These are phyloP conservation scores for Chaenogobius annularis DNA, from an alignment of 2,113 vertebrate genomes.

Conservation along the genomic window DNA sequence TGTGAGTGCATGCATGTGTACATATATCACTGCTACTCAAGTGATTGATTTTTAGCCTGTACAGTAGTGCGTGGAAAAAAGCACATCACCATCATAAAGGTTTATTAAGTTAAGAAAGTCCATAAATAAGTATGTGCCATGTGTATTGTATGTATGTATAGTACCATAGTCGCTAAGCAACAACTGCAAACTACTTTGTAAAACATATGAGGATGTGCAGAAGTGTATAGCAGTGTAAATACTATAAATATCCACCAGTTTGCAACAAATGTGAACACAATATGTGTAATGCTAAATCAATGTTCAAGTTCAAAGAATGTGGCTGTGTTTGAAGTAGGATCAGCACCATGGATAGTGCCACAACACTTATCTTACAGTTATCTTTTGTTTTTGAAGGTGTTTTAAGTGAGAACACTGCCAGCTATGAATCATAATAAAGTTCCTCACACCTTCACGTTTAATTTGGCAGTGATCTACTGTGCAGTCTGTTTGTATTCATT, in stretches of 20 bases:
- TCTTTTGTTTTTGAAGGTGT: background rate
- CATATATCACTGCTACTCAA: slow-evolving; percentile 22
- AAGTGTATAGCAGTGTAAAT: background rate
- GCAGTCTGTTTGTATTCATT: background rate
- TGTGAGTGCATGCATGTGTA: slow-evolving; percentile 82
- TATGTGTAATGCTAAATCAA: background rate
- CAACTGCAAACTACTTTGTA: background rate
- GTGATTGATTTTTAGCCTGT: slow-evolving; percentile 10
- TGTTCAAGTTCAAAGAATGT: background rate
- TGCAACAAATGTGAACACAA: background rate
- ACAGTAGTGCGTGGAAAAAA: slow-evolving; percentile 12
- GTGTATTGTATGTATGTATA: background rate
- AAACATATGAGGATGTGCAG: background rate
- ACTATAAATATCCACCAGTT: background rate
- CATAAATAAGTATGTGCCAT: background rate
- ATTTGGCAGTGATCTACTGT: slow-evolving; percentile 4
- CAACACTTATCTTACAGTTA: background rate
- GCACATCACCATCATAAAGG: slow-evolving; percentile 21
- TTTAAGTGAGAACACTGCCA: background rate
- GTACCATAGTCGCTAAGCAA: slow-evolving; percentile 6
- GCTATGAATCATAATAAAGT: background rate
- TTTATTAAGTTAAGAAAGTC: background rate
- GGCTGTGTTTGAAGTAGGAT: background rate
- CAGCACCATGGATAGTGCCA: slow-evolving; percentile 39
- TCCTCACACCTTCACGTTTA: background rate